Evolutionary conservation across 2,113 vertebrate species (phyloP), one percentile per base, ranked within the genome.

Genomic region (Passer domesticus): DNA sequence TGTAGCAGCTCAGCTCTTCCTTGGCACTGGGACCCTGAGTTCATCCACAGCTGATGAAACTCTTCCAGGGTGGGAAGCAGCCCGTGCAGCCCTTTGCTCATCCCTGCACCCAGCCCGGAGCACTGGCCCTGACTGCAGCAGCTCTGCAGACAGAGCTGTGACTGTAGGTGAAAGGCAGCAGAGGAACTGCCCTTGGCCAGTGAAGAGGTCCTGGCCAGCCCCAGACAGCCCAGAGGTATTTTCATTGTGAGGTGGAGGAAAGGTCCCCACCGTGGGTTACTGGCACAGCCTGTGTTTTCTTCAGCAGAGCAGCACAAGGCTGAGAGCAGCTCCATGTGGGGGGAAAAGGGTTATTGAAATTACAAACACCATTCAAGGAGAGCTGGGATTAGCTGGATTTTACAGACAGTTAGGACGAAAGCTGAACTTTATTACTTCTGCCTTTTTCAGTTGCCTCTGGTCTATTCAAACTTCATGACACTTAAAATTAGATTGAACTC

Each of bases 331-430:
- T 89, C 25, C 25, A 4, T 4, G 64, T 20, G 15, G 39, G 47
- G n/a, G 31, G 16, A 2, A 25, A 72, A 20, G 31, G 21, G 52
- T 46, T n/a, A 12, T 27, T 52, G 81, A 46, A 88, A 75, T 63
- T 81, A 59, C 73, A 77, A 73, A 84, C 3, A 1, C 47, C 27
- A 23, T 43, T 58, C 55, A 27, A 35, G 47, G 81, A 91, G 66
- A 70, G 86, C 69, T 53, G 20, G 44, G 85, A 84, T 94, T 86
- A 92, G 41, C 56, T 79, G 91, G 75, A 17, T 60, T 90, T 89
- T 35, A 35, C 24, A 63, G 63, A 37, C 14, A 35, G 35, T 56
- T 82, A 64, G 35, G n/a, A 64, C 7, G 9, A 91, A 81, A 84
- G 60, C 41, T 92, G 92, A 76, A 64, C 53, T 89, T 91, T 35